phyloP scores from a whole-genome alignment of 1,140 invertebrate genomes.

The Spodoptera frugiperda region DNA sequence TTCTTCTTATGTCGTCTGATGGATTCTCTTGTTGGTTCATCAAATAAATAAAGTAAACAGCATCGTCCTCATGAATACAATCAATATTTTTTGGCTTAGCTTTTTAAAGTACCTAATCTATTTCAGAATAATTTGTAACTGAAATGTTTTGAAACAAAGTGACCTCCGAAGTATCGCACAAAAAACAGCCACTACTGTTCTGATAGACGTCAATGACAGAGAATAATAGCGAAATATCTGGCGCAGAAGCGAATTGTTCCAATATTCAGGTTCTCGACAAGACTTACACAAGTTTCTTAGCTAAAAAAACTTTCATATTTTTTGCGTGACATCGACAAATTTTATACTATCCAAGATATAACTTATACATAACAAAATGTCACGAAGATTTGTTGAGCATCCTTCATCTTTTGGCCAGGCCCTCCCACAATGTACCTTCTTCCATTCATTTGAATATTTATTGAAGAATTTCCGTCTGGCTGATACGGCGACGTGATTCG shows the following conservation, averaged over 20 bases:
- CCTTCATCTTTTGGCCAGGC: conserved; percentile 19
- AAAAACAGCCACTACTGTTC: too few relatives aligned
- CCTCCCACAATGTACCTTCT: conserved; percentile 2
- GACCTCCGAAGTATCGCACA: too few relatives aligned
- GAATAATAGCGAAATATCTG: neutral
- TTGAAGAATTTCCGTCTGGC: conserved; percentile 23
- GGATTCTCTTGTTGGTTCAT: too few relatives aligned
- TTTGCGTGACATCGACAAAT: neutral
- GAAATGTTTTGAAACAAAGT: too few relatives aligned
- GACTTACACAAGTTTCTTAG: neutral
- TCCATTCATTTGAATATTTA: conserved; percentile 39
- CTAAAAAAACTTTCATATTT: conserved; percentile 7
- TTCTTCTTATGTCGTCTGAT: too few relatives aligned
- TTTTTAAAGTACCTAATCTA: too few relatives aligned
- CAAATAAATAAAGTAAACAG: too few relatives aligned
- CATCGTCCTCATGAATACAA: too few relatives aligned
- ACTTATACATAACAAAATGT: conserved; percentile 23
- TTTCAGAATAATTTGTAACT: too few relatives aligned
- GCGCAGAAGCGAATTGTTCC: neutral
- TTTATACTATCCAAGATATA: neutral
- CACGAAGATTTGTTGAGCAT: conserved; percentile 3
- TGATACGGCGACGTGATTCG: conserved; percentile 12
- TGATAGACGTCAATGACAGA: neutral
- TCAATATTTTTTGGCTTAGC: too few relatives aligned
- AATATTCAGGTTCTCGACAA: neutral